Percentiles rank a stretch among this genome's conserved stretches.
Evolutionary conservation across 30 jellyfish, hydroid and myxozoan genomes (phyloP).

Genomic region (Hydra vulgaris): DNA sequence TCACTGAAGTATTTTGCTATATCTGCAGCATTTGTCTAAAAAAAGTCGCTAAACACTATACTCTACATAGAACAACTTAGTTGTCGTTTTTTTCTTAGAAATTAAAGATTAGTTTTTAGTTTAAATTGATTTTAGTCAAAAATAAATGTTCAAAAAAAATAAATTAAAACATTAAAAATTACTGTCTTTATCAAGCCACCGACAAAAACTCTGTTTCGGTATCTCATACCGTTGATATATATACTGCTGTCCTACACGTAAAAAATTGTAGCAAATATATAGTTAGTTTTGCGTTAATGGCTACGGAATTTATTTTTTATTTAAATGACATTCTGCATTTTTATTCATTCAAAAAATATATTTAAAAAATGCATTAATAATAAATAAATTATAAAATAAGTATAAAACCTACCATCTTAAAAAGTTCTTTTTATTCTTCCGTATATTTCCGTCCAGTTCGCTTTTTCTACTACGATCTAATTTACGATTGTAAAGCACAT

Average conservation of each 20-base stretch:
- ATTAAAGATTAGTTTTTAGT: no score
- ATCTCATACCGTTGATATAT: neutral
- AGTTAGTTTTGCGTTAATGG: neutral
- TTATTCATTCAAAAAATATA: no score
- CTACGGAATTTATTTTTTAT: neutral
- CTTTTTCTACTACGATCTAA: neutral
- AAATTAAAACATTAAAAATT: no score
- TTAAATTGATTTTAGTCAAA: no score
- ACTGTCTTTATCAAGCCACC: neutral
- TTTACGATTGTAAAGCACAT: neutral
- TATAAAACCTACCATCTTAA: neutral
- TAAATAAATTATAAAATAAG: no score
- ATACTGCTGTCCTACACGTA: neutral
- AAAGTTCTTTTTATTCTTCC: neutral
- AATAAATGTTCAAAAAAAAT: no score
- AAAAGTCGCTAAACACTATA: neutral
- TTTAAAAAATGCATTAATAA: no score
- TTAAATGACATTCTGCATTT: neutral
- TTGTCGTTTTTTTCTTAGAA: no score
- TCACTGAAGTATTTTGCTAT: neutral
- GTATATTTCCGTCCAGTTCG: no score
- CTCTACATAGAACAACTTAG: neutral
- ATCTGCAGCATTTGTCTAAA: neutral
- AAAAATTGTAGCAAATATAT: neutral
- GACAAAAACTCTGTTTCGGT: neutral